Conservation (phyloP, 1,140 invertebrate species). For the Conus betulinus region DNA sequence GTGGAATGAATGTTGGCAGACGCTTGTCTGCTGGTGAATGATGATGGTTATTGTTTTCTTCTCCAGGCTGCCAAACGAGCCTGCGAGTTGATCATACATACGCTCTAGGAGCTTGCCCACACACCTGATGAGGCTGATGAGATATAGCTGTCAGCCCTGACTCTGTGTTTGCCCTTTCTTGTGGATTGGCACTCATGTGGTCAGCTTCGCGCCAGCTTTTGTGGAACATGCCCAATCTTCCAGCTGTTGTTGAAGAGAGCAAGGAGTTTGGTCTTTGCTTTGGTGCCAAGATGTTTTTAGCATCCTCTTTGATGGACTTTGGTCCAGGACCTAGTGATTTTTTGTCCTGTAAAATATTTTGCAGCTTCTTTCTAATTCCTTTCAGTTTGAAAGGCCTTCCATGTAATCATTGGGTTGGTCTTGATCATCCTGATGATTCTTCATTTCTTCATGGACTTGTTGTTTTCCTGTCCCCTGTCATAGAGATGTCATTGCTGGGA, state of each 20-base stretch:
- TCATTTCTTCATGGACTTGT: too few species aligned
- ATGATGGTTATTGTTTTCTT: not conserved
- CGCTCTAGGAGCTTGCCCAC: constrained; percentile 40
- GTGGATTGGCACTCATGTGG: constrained; percentile 38
- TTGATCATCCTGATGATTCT: too few species aligned
- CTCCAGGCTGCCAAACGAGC: constrained; percentile 7
- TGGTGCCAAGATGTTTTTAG: constrained; percentile 24
- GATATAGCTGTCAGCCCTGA: constrained; percentile 33
- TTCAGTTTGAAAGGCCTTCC: not conserved
- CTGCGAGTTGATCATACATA: constrained; percentile 1
- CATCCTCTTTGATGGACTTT: constrained; percentile 42
- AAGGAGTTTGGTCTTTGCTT: constrained; percentile 16
- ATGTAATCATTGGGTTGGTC: too few species aligned
- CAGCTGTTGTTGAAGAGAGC: constrained; percentile 41
- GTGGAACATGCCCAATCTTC: constrained; percentile 34
- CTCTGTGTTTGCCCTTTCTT: constrained; percentile 43
- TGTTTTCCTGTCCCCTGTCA: too few species aligned
- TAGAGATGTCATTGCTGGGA: too few species aligned
- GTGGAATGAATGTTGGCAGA: constrained; percentile 26
- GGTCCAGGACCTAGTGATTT: constrained; percentile 42
- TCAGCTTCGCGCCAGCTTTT: constrained; percentile 32
- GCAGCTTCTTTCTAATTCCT: constrained; percentile 8
- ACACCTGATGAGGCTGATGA: constrained; percentile 41
- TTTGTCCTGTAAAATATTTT: constrained; percentile 32
- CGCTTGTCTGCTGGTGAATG: constrained; percentile 10